phyloP scores from a whole-genome alignment of 2,113 vertebrate genomes.

The Noctilio leporinus region DNA sequence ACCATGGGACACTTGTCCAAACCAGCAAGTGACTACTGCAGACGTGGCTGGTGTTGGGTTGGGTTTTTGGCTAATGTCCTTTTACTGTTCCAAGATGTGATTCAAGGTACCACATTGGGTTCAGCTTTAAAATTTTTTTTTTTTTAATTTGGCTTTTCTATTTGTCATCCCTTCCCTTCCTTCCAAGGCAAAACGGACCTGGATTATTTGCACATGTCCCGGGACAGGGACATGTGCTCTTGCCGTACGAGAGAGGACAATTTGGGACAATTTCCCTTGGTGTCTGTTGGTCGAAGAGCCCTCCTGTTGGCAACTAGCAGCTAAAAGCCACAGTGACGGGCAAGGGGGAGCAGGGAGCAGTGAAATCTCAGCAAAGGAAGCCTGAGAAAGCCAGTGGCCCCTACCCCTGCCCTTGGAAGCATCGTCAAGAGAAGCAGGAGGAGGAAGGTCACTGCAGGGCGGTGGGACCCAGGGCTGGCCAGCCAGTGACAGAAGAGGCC shows the following conservation, averaged over 20 bases:
- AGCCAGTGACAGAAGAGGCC: background rate
- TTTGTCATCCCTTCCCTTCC: background rate
- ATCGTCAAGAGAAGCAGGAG: background rate
- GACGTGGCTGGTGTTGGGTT: background rate
- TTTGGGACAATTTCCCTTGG: background rate
- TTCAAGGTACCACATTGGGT: background rate
- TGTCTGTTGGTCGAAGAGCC: background rate
- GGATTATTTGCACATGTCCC: background rate
- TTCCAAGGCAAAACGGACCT: background rate
- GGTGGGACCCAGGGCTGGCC: rapidly evolving
- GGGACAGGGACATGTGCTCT: background rate
- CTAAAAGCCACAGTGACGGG: background rate
- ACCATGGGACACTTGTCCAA: background rate
- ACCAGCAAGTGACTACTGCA: background rate
- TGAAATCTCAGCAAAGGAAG: rapidly evolving
- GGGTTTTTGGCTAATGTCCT: background rate
- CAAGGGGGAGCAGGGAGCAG: background rate
- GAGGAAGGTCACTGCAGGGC: background rate
- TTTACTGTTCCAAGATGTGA: background rate
- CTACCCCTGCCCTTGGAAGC: background rate
- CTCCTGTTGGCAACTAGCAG: background rate
- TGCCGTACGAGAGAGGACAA: background rate
- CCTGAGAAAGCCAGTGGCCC: rapidly evolving
- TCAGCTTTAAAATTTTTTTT: background rate
- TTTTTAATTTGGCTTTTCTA: background rate